A percentile compares a stretch with the other conserved stretches of the same genome.
Conservation (phyloP, 2,888 invertebrate species). For the Eugnorisma glareosa region DNA sequence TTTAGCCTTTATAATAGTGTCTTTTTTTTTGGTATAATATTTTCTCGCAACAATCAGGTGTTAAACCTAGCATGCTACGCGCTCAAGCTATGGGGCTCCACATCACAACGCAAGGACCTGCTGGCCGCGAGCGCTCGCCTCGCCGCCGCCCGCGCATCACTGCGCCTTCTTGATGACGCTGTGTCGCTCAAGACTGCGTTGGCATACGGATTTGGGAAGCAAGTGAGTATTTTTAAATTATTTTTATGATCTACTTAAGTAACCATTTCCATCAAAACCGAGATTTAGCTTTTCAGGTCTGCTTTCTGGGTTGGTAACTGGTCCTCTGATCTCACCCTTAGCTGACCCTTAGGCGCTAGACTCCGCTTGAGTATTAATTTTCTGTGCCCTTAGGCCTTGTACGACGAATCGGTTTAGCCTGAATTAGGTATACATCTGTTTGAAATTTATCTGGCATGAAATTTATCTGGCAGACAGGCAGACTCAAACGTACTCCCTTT, state of each 20-base stretch:
- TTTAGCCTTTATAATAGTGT: too few relatives aligned
- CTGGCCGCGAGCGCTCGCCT: constrained; percentile 92
- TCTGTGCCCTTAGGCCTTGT: too few relatives aligned
- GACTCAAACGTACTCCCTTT: not conserved
- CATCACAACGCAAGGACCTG: constrained; percentile 88
- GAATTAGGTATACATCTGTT: not conserved
- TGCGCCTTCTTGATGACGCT: constrained; percentile 95
- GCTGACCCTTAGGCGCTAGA: not conserved
- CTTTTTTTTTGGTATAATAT: not conserved
- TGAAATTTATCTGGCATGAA: too few relatives aligned
- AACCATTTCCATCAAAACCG: not conserved
- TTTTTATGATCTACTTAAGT: not conserved
- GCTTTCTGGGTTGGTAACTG: not conserved
- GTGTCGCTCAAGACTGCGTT: constrained; percentile 93
- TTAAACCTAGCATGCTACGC: constrained; percentile 94
- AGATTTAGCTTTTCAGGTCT: not conserved
- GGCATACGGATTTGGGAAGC: constrained; percentile 93
- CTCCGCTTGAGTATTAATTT: too few relatives aligned
- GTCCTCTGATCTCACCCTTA: not conserved
- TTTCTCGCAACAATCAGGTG: constrained; percentile 84
- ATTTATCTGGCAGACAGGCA: too few relatives aligned
- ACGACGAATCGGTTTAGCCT: not conserved
- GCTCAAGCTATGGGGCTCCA: constrained; percentile 93
- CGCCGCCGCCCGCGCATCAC: constrained; percentile 93
- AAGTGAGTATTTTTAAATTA: too few relatives aligned